A percentile compares a stretch with the other conserved stretches of the same genome.
Evolutionary conservation across 2,113 vertebrate species (phyloP).

Genomic region (Tretioscincus oriximinensis): DNA sequence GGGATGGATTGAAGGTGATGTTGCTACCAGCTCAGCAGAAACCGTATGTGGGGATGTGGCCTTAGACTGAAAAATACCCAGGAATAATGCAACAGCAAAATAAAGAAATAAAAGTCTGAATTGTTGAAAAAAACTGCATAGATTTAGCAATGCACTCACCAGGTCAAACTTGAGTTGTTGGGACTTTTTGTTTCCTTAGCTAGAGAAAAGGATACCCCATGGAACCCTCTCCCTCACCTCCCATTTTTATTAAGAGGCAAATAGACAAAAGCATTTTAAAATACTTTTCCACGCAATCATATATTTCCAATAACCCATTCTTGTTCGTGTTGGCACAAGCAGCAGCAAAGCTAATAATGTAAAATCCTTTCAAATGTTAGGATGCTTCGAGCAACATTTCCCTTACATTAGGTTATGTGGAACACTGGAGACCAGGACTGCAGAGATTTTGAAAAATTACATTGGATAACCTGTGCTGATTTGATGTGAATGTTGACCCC

Average conservation of each 20-base stretch:
- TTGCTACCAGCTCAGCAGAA: too few relatives aligned
- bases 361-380: slow-evolving; percentile 73
- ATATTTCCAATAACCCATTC: slow-evolving; percentile 41
- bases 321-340: slow-evolving; percentile 72
- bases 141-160: too few relatives aligned
- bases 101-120: not conserved
- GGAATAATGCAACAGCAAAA: too few relatives aligned
- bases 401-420: slow-evolving; percentile 58
- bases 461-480: slow-evolving; percentile 73
- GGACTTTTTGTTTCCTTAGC: not conserved
- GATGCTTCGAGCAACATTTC: slow-evolving; percentile 65
- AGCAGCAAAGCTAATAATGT: slow-evolving; percentile 75
- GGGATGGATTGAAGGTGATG: too few relatives aligned
- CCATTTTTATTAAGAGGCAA: not conserved
- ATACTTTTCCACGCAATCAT: not conserved
- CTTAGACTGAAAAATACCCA: not conserved
- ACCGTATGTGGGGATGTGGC: too few relatives aligned
- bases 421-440: slow-evolving; percentile 9
- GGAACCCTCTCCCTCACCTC: not conserved
- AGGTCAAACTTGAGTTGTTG: not conserved
- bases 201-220: not conserved
- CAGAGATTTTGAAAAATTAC: slow-evolving; percentile 39
- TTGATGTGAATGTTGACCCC: slow-evolving; percentile 77
- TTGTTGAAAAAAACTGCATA: not conserved
- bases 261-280: not conserved